Base-by-base conservation (phyloP, 1,140 invertebrate species). In the Pogonognathellus flavescens region DNA sequence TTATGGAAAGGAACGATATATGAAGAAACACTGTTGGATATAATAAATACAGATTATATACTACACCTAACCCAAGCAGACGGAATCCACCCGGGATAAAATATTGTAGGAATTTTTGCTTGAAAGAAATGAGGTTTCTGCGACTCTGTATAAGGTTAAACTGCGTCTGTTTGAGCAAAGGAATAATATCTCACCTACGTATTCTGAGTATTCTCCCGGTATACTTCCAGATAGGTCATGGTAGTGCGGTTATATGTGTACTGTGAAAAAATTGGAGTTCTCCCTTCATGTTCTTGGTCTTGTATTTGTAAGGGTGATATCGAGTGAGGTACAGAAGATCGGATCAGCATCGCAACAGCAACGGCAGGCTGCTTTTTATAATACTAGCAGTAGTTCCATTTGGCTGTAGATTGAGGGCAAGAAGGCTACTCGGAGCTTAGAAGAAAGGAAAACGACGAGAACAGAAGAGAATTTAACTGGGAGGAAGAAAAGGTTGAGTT, bases 231-330 rank as follows among this genome's bases (percentile, higher is more conserved):
- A 76, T 3, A 76, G 14, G 31, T 31, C 41, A 50, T 41, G 10
- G 16, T 66, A 55, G 25, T 70, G 20, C 25, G 60, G 57, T 18
- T 52, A 16, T 80, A 80, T 80, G 52, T 80, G 13, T 82, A 82
- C 52, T 60, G 60, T 82, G 84, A 50, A 66, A 86, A 72, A 82
- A 86, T 86, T 72, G 16, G 41, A 76, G 25, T 76, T 16, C 14
- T 41, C 31, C 4, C 31, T 31, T 31, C 49, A 11, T 76, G 70
- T 49, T n/a, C 70, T 49, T 72, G 31, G 66, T 72, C 31, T 70
- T 41, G 4, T 70, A 14, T 31, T 13, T 14, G 66, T 70, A 22
- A 31, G 22, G 9, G 70, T n/a, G 14, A 14, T 57, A 49, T n/a
- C 18, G 1, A 18, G 31, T 16, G 22, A 76, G 41, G 70, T 76